phyloP scores from a whole-genome alignment of 2,888 invertebrate genomes.

The Onchidella celtica region DNA sequence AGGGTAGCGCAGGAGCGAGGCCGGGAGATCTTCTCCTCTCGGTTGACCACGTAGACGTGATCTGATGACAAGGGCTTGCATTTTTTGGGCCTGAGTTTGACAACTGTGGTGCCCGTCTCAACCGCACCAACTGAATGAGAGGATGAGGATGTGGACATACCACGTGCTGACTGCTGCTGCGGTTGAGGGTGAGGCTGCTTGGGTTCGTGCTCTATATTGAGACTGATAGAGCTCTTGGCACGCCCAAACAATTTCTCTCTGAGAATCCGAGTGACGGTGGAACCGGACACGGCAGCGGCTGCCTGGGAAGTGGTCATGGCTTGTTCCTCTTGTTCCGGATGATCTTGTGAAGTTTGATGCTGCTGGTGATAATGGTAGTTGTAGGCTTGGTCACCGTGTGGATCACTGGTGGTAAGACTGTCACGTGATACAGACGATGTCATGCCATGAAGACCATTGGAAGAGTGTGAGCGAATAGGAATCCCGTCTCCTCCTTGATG shows the following conservation, averaged over 20 bases:
- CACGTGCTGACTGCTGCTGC: neutral
- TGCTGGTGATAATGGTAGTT: neutral
- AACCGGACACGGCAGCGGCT: constrained; percentile 38
- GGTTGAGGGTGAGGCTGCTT: neutral
- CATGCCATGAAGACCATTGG: constrained; percentile 1
- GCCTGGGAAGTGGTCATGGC: neutral
- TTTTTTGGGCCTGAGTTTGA: constrained; percentile 52
- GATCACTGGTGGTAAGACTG: neutral
- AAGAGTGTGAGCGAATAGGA: neutral
- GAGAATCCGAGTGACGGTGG: constrained; percentile 51
- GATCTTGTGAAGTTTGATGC: neutral
- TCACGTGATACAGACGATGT: neutral
- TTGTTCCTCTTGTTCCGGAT: neutral
- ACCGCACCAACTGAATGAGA: neutral
- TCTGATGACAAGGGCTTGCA: constrained; percentile 41
- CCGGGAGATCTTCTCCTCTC: constrained; percentile 49
- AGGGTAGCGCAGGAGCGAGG: constrained; percentile 59
- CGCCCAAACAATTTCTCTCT: constrained; percentile 49
- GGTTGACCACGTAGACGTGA: constrained; percentile 54
- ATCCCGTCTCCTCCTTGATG: neutral
- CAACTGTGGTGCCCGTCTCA: constrained; percentile 1
- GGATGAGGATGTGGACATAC: neutral
- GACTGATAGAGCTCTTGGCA: constrained; percentile 52
- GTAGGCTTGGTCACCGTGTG: constrained; percentile 16
- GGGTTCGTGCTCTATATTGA: constrained; percentile 36